Base-by-base conservation (phyloP, 2,888 invertebrate species). In the Hemithea aestivaria region DNA sequence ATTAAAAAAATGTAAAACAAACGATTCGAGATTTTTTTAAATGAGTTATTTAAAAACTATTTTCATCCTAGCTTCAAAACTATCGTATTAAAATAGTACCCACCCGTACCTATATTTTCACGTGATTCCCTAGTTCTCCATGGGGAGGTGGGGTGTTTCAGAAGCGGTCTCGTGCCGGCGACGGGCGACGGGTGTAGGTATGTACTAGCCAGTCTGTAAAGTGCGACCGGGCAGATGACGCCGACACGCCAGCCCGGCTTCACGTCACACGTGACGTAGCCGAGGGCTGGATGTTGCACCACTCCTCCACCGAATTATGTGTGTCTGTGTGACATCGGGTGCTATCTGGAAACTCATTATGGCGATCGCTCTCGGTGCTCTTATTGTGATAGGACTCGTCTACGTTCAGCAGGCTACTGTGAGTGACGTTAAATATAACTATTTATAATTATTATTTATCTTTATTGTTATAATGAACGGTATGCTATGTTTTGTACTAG, bases 281-380 rank as follows among this genome's bases (percentile, higher is more conserved):
- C 21, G 16, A 16, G 5, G 16, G 16, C 16, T 16, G 16, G 16
- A n/a, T n/a, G n/a, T 16, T 30, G 26, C 31, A 27, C 8, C 16
- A 16, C 27, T 16, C 22, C 9, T 22, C 32, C 32, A 26, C 25
- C 26, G 20, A 35, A 28, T 36, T 36, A 41, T 41, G 41, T 37
- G 41, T 37, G 7, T 24, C 35, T 35, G 40, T 10, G 27, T 29
- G 22, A 34, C 41, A 7, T 11, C 16, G 2, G n/a, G 40, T 16
- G 35, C 11, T 7, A 20, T 12, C 29, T 36, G 36, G 29, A 42
- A 42, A 23, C 20, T 42, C 28, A 42, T 33, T 9, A 41, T 42
- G 41, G 36, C 36, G 32, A 20, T 42, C 8, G 24, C 24, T 1
- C 7, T 33, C 26, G 26, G 26, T 33, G 24, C 20, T 37, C 7